These are phyloP conservation scores for Spisula solida DNA, from an alignment of 2,888 invertebrate genomes.

Conservation along the genomic window DNA sequence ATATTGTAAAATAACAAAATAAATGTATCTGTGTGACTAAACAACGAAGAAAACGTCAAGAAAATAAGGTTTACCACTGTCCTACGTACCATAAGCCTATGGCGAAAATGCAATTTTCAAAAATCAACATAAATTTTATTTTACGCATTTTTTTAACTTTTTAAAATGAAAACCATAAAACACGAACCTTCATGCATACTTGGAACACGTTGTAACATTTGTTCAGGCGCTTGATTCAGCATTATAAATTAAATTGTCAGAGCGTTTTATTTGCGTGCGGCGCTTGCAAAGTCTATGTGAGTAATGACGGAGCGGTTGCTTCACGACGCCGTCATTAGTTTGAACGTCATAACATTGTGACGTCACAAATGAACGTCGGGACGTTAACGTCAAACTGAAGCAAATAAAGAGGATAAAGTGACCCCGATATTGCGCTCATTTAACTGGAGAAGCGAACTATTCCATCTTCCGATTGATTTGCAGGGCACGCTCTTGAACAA, in stretches of 20 bases:
- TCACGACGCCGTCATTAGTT: not conserved
- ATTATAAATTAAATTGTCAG: not conserved
- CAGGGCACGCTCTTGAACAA: too few relatives aligned
- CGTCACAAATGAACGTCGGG: not conserved
- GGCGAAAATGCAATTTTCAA: not conserved
- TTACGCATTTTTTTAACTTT: not conserved
- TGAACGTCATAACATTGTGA: not conserved
- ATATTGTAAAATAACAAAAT: too few relatives aligned
- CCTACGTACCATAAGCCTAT: too few relatives aligned
- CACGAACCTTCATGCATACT: not conserved
- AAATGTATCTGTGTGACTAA: too few relatives aligned
- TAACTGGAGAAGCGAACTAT: too few relatives aligned
- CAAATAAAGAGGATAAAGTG: too few relatives aligned
- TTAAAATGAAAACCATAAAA: not conserved
- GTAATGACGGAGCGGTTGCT: not conserved
- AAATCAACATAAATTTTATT: not conserved
- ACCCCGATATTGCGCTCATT: too few relatives aligned
- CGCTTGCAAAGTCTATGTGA: not conserved
- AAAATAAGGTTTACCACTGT: too few relatives aligned
- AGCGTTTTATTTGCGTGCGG: not conserved
- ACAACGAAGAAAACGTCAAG: too few relatives aligned
- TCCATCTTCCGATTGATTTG: too few relatives aligned
- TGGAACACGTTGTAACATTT: conserved; percentile 6
- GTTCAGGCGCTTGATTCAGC: not conserved
- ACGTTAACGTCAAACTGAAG: too few relatives aligned